Evolutionary conservation across 2,888 invertebrate genomes (phyloP), one percentile per base, ranked within the genome.

Genomic region (Ferdinandea cuprea): DNA sequence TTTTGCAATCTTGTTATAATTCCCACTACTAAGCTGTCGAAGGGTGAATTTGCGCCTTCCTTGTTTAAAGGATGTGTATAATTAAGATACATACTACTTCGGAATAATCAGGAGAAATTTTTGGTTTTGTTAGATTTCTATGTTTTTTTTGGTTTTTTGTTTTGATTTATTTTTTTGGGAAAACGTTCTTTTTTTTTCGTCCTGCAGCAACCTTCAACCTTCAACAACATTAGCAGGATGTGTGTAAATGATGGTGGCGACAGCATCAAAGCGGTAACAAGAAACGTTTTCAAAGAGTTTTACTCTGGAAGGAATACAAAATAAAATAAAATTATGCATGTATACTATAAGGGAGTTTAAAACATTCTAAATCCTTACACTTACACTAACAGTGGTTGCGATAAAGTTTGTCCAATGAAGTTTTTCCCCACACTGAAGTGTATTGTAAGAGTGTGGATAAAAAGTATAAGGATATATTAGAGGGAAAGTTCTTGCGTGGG

Each of bases 31-130:
- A 3, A 1, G 21, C 11, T 11, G 19, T 40, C 17, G 44, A 15
- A 2, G 32, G 11, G 40, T 6, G 37, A 25, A 21, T 19, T 54
- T 46, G 17, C 11, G 19, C 17, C 17, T 19, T 13, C n/a, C 37
- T 21, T 19, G 40, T 21, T 15, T 11, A 48, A 28, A 48, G 77
- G 71, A 63, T 77, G 68, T 69, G 37, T 72, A 52, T 76, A 80
- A 80, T 80, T 80, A 76, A 76, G 68, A 80, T 50, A 71, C 77
- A 71, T 81, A 59, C 77, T 72, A 71, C 72, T 72, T 71, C 59
- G 44, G 54, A 52, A 73, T 73, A 73, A 79, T 74, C 56, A 68
- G 42, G 15, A 59, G 46, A 48, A 21, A 56, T 52, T 66, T 35
- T 19, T 52, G 9, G 30, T 44, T 46, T 28, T n/a, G 28, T 17